phyloP scores from a whole-genome alignment of 2,888 invertebrate genomes.

The Oxyteleia sp. region DNA sequence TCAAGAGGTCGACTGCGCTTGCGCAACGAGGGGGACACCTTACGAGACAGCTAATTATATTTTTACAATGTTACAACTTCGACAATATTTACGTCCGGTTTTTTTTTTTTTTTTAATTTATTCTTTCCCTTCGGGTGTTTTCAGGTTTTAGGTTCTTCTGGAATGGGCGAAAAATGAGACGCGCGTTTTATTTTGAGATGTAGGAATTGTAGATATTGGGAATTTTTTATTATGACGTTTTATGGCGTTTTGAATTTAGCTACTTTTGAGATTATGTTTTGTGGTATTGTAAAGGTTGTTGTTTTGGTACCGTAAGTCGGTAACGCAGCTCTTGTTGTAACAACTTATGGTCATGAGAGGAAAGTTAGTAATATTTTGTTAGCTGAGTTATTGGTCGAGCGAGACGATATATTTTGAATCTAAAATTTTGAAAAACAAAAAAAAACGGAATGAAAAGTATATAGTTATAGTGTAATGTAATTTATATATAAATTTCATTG shows the following conservation, averaged over 20 bases:
- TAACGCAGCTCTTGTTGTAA: not conserved
- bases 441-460: too few relatives aligned
- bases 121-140: not conserved
- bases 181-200: not conserved
- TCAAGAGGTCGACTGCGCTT: constrained; percentile 71
- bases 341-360: not conserved
- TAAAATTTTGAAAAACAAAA: too few relatives aligned
- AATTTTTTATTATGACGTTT: too few relatives aligned
- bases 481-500: too few relatives aligned
- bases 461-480: too few relatives aligned
- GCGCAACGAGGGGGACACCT: constrained; percentile 70
- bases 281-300: not conserved
- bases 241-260: not conserved
- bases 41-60: constrained; percentile 52
- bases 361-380: too few relatives aligned
- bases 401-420: too few relatives aligned
- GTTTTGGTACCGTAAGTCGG: not conserved
- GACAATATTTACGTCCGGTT: constrained; percentile 2
- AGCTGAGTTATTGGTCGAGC: too few relatives aligned
- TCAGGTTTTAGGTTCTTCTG: too few relatives aligned
- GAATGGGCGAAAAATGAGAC: too few relatives aligned
- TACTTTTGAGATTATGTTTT: not conserved
- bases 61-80: constrained; percentile 48
- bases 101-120: not conserved
- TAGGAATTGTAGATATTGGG: too few relatives aligned